Conservation (phyloP, 2,797 vertebrate genomes). For the Ataeniobius toweri region DNA sequence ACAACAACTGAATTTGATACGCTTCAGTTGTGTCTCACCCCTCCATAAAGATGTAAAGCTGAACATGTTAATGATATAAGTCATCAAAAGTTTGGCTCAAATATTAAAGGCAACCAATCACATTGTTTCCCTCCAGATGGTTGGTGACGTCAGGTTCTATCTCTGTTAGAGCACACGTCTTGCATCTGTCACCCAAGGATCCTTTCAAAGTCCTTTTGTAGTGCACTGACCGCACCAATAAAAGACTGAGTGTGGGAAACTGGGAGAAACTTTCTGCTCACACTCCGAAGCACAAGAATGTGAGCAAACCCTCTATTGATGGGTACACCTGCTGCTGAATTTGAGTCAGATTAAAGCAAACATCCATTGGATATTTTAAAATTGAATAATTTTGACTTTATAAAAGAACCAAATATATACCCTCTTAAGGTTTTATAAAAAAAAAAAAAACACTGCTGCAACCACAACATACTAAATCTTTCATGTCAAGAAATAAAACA, state of each 20-base stretch:
- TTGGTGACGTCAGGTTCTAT: constrained; percentile 41
- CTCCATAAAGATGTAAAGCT: neutral
- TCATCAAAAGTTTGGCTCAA: neutral
- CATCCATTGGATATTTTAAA: neutral
- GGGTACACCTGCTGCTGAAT: neutral
- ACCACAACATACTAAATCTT: neutral
- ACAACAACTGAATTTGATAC: neutral
- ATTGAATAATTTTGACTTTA: neutral
- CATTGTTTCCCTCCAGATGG: constrained; percentile 60
- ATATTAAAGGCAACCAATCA: constrained; percentile 5
- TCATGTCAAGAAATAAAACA: neutral
- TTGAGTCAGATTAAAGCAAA: neutral
- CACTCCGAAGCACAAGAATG: neutral
- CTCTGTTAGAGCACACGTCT: constrained; percentile 35
- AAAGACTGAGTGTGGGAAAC: constrained; percentile 67
- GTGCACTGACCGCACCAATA: constrained; percentile 43
- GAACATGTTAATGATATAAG: neutral
- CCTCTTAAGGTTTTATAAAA: neutral
- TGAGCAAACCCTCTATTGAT: neutral
- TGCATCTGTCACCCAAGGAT: constrained; percentile 28
- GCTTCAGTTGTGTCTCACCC: neutral
- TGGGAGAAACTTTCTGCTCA: constrained; percentile 39
- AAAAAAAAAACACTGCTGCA: neutral
- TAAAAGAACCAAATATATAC: neutral
- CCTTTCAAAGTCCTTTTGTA: constrained; percentile 59